Conservation (phyloP, 2,797 vertebrate genomes). For the Pogoniulus pusillus region DNA sequence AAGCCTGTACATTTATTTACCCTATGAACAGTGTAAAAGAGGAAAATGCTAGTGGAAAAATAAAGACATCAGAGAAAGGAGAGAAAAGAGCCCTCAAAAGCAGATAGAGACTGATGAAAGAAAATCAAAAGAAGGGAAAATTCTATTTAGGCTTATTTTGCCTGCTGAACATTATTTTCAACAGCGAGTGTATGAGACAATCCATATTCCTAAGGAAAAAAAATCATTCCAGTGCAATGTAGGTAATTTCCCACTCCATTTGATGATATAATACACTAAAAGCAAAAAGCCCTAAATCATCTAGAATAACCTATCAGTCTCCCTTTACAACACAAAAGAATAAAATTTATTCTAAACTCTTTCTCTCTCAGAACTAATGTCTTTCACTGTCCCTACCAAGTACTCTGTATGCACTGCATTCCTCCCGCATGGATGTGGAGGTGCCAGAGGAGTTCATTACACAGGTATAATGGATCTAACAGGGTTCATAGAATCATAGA, state of each 20-base stretch:
- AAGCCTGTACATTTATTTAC: background rate
- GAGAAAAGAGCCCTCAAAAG: background rate
- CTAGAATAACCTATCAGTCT: background rate
- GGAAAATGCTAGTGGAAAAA: background rate
- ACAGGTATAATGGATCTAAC: background rate
- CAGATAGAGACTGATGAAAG: background rate
- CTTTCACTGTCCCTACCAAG: background rate
- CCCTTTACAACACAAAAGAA: background rate
- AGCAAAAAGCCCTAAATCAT: constrained; percentile 54
- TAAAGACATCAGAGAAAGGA: background rate
- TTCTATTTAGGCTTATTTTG: constrained; percentile 8
- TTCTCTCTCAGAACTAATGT: background rate
- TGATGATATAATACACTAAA: constrained; percentile 28
- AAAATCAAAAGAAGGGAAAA: background rate
- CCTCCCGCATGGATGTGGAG: background rate
- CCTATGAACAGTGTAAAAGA: background rate
- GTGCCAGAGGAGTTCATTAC: background rate
- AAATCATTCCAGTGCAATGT: constrained; percentile 11
- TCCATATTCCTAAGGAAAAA: constrained; percentile 32
- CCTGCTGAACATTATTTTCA: background rate
- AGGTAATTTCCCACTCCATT: constrained; percentile 41
- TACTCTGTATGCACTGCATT: background rate
- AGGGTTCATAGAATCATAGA: too few relatives aligned
- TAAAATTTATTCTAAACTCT: background rate
- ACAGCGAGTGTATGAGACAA: background rate